phyloP scores from a whole-genome alignment of 2,113 vertebrate genomes.

The Shinisaurus crocodilurus region DNA sequence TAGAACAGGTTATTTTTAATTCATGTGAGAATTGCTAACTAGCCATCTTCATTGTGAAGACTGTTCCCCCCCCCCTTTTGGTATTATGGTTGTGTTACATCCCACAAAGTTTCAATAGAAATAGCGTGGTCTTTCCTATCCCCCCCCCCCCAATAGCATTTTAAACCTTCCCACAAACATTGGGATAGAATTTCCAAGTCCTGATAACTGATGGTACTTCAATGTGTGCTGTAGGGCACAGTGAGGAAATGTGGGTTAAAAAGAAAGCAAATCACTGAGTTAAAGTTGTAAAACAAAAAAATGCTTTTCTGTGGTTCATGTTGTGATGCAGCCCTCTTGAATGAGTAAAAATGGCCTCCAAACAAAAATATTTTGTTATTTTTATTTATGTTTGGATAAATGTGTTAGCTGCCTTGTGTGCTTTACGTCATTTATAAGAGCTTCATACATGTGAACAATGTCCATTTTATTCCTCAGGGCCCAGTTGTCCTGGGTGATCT shows the following conservation, averaged over 20 bases:
- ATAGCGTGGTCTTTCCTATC: background rate
- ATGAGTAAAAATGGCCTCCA: background rate
- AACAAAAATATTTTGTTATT: background rate
- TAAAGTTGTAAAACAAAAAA: background rate
- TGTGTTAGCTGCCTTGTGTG: background rate
- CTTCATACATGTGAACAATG: accelerated
- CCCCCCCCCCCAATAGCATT: background rate
- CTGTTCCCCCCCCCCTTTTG: background rate
- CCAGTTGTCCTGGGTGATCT: slow-evolving; percentile 42
- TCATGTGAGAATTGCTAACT: background rate
- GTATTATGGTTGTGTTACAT: background rate
- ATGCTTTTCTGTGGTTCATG: background rate
- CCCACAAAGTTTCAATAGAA: background rate
- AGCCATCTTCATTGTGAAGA: background rate
- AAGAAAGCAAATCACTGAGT: too few species aligned
- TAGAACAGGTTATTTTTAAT: background rate
- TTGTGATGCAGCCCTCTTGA: background rate
- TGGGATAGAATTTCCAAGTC: background rate
- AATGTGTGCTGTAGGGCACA: background rate
- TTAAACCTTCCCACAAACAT: background rate
- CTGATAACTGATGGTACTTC: background rate
- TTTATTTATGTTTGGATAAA: background rate
- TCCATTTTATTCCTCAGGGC: slow-evolving; percentile 22
- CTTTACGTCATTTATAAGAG: background rate
- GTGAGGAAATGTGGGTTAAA: background rate